Evolutionary conservation across 2,113 vertebrate genomes (phyloP).

Genomic region (Mormyrus iriodes): DNA sequence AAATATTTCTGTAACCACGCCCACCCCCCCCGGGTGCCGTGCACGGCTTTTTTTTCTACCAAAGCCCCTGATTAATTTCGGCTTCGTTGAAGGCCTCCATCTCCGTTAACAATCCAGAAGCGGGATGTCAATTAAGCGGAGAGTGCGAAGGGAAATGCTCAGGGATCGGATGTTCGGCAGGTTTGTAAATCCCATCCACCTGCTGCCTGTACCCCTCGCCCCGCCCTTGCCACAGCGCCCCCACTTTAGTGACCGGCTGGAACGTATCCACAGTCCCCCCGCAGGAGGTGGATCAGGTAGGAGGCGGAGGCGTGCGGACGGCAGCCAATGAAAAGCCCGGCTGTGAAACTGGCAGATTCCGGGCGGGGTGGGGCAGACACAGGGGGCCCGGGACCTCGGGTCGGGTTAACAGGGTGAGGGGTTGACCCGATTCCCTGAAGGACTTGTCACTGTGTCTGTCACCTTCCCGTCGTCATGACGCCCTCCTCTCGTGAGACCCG

Average conservation of each 20-base stretch:
- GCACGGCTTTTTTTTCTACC: neutral
- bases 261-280: neutral
- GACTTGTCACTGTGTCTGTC: conserved; percentile 64
- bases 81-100: conserved; percentile 5
- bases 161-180: neutral
- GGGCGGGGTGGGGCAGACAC: neutral
- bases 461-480: conserved; percentile 64
- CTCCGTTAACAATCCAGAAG: neutral
- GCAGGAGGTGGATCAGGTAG: neutral
- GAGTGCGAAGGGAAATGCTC: neutral
- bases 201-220: neutral
- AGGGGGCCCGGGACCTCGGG: conserved; percentile 9
- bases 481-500: conserved; percentile 72
- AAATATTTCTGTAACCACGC: conserved; percentile 50
- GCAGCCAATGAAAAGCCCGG: neutral
- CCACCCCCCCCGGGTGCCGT: conserved; percentile 22
- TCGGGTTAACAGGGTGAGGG: conserved; percentile 26
- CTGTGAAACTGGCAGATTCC: neutral
- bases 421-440: conserved; percentile 49
- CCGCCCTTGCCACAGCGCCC: too few species aligned
- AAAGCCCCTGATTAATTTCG: conserved; percentile 20
- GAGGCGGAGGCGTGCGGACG: neutral
- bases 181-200: neutral
- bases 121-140: neutral
- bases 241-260: neutral